Evolutionary conservation across 2,797 vertebrate genomes (phyloP), one percentile per base, ranked within the genome.

Genomic region (Argya squamiceps): DNA sequence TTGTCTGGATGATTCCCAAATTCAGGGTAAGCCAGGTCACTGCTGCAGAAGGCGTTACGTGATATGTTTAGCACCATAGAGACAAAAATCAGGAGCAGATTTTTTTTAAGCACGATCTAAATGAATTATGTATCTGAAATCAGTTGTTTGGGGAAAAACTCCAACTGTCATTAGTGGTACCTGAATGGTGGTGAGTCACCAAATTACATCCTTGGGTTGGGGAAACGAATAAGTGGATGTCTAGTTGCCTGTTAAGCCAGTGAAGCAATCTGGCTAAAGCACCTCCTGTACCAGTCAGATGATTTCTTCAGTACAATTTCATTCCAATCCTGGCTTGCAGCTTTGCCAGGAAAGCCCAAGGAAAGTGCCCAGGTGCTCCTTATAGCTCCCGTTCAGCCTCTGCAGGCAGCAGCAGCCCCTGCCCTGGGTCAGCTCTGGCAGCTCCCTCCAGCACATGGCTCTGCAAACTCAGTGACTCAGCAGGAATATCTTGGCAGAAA

Each of bases 151-250:
- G 70, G 85, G 74, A 64, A 69, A 84, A 86, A 24, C 74, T 94
- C 75, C 77, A 92, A 19, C 47, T 95, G 62, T 86, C 34, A 5
- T 73, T 85, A 43, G 79, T 49, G 88, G 59, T 88, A 94, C 63
- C 88, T 96, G 94, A n/a, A 69, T 5, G 13, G 32, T 55, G 55
- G 59, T 81, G 79, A 95, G 87, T 85, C 84, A 93, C 44, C 82
- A 58, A 70, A 91, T 94, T 49, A 60, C 46, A 27, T 85, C 73
- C 73, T 64, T 44, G 67, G 26, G 67, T 18, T 4, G 1, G 69
- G 68, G 68, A 83, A 68, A 62, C 0, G 4, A 60, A 9, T 86
- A 84, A 64, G 32, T 46, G 26, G n/a, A 43, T 71, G 37, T 62
- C 75, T 86, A 26, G 58, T 37, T 76, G 44, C 70, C 67, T 79